Base-by-base conservation (phyloP, 1,140 invertebrate species). In the Hycleus phaleratus region DNA sequence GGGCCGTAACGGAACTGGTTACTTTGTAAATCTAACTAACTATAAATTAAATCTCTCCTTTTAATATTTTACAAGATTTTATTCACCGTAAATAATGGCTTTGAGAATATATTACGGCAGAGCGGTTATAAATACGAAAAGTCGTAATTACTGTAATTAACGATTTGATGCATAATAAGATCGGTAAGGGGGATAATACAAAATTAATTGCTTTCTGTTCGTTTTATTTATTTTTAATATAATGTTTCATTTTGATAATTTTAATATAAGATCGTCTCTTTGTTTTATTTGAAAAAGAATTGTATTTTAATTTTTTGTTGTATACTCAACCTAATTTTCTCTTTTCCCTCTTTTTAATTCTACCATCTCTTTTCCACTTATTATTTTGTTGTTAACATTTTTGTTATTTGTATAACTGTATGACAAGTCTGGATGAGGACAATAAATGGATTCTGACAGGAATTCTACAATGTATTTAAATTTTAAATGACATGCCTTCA, bases 111-210 rank as follows among this genome's bases (percentile, higher is more conserved):
- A 53, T 53, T 53, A 53, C 26, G 38, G 32, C 43, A 25, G 42
- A 43, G 12, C 49, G 51, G 51, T 45, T 32, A 42, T 53, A 53
- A 53, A 53, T 53, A 53, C 51, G 51, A 53, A 53, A 53, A 53
- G 51, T 53, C 51, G 51, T 53, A 53, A 53, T 53, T 53, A 53
- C 51, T 53, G 51, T 53, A 53, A 53, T 53, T 53, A 53, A 53
- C 51, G 51, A 53, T 53, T 53, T 46, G 51, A 53, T 46, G 42
- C 51, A 53, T 53, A 53, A 53, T 53, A 53, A 53, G 51, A 53
- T 53, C 43, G 43, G 32, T 4, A 32, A 53, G 51, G 43, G 51
- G 51, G 51, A 53, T 53, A 53, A 53, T 53, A 45, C 39, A 32
- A 46, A 53, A 53, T 53, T 53, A 46, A 53, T 53, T 46, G 51